Evolutionary conservation across 2,113 vertebrate species (phyloP), one percentile per base, ranked within the genome.

Genomic region (Eretmochelys imbricata): DNA sequence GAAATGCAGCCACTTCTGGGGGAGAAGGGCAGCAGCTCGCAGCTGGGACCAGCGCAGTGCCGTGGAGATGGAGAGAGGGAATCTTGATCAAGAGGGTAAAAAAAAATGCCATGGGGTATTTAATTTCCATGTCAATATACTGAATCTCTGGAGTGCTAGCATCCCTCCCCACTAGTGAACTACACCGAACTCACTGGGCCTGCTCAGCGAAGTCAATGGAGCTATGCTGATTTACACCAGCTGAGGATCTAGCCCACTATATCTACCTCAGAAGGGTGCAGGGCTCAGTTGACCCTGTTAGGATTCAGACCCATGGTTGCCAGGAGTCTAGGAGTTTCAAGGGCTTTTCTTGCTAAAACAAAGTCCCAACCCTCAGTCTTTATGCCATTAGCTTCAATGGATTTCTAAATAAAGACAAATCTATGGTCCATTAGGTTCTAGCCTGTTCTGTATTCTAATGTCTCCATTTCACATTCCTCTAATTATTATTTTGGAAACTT

Each of bases 71-170:
- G 10, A 72, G 76, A 91, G 25, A 91, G 83, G 42, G 89, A 59
- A 85, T 59, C 53, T 84, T 76, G 38, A 53, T 90, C 50, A 12
- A 8, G 69, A 62, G 86, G 76, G 87, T 91, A 78, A 92, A 65
- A n/a, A 89, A 54, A 88, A 59, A 8, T 49, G 59, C n/a, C 53
- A 75, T 46, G 54, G 42, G 50, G 87, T 75, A 83, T 7, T n/a
- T 87, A 0, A 0, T 24, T 85, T 95, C 51, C 69, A 76, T 0
- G 0, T 0, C 0, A 49, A 24, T 1, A 0, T 25, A 8, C 42
- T 59, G 2, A 1, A 1, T 1, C 17, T 80, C 5, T 12, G 1
- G 49, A 2, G 24, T 27, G 46, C 55, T 38, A 6, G 69, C 20
- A 42, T 75, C 69, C 38, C 22, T 42, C 69, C 38, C 35, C 69